phyloP scores from a whole-genome alignment of 2,888 invertebrate genomes.

The Taenaris catops region DNA sequence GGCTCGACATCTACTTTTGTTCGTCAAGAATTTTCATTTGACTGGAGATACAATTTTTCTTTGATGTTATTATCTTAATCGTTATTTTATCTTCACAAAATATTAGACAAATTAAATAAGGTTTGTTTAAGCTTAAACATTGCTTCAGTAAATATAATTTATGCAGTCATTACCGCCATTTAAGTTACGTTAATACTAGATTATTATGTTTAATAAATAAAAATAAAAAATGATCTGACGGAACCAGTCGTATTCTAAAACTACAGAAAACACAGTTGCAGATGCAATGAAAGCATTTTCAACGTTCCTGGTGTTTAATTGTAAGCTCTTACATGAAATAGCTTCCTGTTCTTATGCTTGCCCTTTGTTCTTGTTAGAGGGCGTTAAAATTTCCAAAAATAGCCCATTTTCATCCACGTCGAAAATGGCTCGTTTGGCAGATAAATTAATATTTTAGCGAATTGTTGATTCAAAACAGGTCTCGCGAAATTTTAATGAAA shows the following conservation, averaged over 20 bases:
- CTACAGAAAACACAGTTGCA: constrained; percentile 23
- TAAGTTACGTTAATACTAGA: neutral
- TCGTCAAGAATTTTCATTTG: constrained; percentile 40
- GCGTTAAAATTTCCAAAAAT: too few relatives aligned
- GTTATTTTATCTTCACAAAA: constrained; percentile 13
- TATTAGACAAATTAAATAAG: constrained; percentile 14
- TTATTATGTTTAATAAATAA: constrained; percentile 4
- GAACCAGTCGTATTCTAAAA: constrained; percentile 7
- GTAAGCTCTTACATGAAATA: too few relatives aligned
- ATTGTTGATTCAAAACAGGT: too few relatives aligned
- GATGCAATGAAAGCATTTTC: constrained; percentile 22
- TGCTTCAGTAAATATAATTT: too few relatives aligned
- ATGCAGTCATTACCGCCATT: constrained; percentile 1
- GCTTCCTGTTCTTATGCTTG: too few relatives aligned
- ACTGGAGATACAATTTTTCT: constrained; percentile 23
- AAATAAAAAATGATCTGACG: too few relatives aligned
- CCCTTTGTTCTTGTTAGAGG: constrained; percentile 29
- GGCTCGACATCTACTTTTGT: constrained; percentile 40
- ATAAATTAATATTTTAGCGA: too few relatives aligned
- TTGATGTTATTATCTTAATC: constrained; percentile 23
- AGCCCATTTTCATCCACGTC: too few relatives aligned
- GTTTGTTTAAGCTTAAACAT: too few relatives aligned
- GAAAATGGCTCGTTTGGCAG: too few relatives aligned
- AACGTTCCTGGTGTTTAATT: too few relatives aligned
- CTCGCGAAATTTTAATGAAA: too few relatives aligned